Evolutionary conservation across 2,888 invertebrate genomes (phyloP).

Genomic region (Melanophora roralis): DNA sequence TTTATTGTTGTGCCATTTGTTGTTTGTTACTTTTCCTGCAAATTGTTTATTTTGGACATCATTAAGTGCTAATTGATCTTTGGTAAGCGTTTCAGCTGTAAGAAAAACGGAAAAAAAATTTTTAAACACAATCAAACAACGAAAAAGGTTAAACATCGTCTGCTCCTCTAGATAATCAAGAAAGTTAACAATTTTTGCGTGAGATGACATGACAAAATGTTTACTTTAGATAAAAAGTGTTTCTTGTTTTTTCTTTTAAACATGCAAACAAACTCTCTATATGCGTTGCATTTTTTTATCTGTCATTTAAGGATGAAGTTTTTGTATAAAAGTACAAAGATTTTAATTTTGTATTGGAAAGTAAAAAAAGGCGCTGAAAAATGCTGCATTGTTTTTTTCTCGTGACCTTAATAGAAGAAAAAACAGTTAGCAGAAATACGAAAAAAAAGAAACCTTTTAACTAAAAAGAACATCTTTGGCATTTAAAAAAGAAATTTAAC

Average conservation of each 20-base stretch:
- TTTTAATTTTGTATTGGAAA: too few species aligned
- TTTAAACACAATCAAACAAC: constrained; percentile 15
- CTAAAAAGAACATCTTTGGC: too few species aligned
- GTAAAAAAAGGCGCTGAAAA: not conserved
- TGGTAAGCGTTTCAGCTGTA: constrained; percentile 20
- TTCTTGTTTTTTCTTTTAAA: not conserved
- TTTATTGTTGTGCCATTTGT: constrained; percentile 14
- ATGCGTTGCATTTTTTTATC: constrained; percentile 44
- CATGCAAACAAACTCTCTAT: not conserved
- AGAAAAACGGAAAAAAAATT: not conserved
- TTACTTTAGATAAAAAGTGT: constrained; percentile 16
- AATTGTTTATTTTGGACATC: constrained; percentile 60
- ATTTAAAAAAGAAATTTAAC: too few species aligned
- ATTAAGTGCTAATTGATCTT: constrained; percentile 63
- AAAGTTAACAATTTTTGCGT: constrained; percentile 61
- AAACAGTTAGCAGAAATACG: too few species aligned
- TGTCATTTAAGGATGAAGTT: not conserved
- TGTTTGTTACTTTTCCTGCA: constrained; percentile 42
- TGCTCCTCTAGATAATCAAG: constrained; percentile 56
- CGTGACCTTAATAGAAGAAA: not conserved
- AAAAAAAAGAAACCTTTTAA: too few species aligned
- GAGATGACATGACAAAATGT: constrained; percentile 54
- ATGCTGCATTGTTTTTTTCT: not conserved
- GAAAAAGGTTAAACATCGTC: constrained; percentile 59
- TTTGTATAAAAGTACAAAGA: too few species aligned